A percentile compares a stretch with the other conserved stretches of the same genome.
phyloP scores from a whole-genome alignment of 2,113 vertebrate genomes.

The Excalfactoria chinensis region DNA sequence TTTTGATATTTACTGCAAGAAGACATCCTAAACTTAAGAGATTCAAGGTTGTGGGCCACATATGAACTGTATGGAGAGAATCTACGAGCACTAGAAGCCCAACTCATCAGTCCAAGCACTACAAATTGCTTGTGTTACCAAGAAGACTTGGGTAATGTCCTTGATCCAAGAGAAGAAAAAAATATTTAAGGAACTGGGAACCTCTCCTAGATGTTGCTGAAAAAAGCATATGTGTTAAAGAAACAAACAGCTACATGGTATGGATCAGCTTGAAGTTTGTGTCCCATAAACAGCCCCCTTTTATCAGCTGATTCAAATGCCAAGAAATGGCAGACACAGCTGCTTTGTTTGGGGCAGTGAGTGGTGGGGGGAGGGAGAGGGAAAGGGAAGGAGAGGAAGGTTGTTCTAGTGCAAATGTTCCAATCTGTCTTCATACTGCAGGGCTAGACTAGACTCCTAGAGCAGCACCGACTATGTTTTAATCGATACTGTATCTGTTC shows the following conservation, averaged over 20 bases:
- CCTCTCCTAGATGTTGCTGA: not conserved
- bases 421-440: not conserved
- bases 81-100: not conserved
- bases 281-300: not conserved
- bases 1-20: not conserved
- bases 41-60: not conserved
- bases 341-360: not conserved
- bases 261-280: not conserved
- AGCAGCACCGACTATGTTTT: not conserved
- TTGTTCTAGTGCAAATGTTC: not conserved
- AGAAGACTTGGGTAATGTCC: not conserved
- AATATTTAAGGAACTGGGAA: not conserved
- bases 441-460: not conserved
- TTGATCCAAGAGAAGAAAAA: rapidly evolving
- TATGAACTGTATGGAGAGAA: not conserved
- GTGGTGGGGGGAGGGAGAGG: not conserved
- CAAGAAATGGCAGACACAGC: not conserved
- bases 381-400: not conserved
- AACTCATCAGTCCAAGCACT: not conserved
- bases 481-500: not conserved
- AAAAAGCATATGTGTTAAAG: not conserved
- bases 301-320: not conserved
- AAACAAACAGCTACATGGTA: not conserved
- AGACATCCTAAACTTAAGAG: not conserved
- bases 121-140: not conserved